phyloP scores from a whole-genome alignment of 1,140 invertebrate species.

The Hyposmocoma kahamanoa region DNA sequence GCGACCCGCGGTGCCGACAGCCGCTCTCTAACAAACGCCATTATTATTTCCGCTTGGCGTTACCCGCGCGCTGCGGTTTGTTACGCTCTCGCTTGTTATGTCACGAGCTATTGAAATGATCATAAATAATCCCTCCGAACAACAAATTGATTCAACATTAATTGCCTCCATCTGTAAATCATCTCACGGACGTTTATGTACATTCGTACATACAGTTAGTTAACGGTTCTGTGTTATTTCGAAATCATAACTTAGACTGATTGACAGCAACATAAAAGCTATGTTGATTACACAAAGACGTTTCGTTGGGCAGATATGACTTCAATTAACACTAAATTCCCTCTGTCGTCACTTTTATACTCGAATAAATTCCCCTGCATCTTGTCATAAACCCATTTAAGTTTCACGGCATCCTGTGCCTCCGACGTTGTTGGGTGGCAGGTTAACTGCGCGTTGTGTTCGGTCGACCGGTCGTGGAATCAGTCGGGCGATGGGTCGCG shows the following conservation, averaged over 20 bases:
- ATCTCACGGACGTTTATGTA: constrained; percentile 27
- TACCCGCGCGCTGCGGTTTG: constrained; percentile 48
- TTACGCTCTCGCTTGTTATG: constrained; percentile 62
- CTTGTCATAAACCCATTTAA: constrained; percentile 63
- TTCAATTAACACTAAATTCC: constrained; percentile 27
- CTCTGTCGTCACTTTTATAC: constrained; percentile 23
- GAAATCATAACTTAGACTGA: constrained; percentile 19
- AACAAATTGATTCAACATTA: constrained; percentile 61
- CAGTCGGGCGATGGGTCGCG: constrained; percentile 16
- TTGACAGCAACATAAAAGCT: constrained; percentile 24
- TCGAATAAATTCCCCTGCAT: constrained; percentile 39
- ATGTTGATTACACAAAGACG: constrained; percentile 8
- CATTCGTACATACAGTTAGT: constrained; percentile 45
- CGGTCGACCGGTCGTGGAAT: constrained; percentile 26
- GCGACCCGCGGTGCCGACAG: constrained; percentile 55
- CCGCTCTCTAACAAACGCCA: constrained; percentile 56
- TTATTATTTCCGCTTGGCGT: constrained; percentile 67
- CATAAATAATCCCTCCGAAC: constrained; percentile 52
- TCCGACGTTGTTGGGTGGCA: constrained; percentile 16
- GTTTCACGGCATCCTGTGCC: constrained; percentile 27
- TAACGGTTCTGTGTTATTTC: constrained; percentile 38
- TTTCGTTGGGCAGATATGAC: constrained; percentile 22
- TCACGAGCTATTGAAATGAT: constrained; percentile 57
- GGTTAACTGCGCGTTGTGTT: constrained; percentile 11
- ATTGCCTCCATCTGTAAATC: constrained; percentile 41